Evolutionary conservation across 2,888 invertebrate species (phyloP).

Genomic region (Drosophila tanythrix): DNA sequence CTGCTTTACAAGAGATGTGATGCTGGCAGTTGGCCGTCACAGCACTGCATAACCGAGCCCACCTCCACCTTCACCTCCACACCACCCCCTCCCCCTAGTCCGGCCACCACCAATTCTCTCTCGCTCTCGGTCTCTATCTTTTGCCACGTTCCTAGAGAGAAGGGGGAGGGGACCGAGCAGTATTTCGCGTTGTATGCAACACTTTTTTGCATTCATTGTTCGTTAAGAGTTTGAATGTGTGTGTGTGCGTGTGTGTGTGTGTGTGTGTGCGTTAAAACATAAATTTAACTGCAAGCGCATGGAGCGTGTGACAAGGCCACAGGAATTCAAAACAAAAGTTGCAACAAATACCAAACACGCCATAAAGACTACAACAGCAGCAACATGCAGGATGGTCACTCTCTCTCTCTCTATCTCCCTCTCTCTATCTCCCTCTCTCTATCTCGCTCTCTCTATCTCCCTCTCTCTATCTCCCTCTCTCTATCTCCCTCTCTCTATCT

Average conservation of each 20-base stretch:
- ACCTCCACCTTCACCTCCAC: not conserved
- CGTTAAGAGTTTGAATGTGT: constrained; percentile 57
- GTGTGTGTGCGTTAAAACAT: constrained; percentile 67
- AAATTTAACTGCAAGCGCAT: constrained; percentile 78
- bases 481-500: not conserved
- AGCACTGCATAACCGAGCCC: not conserved
- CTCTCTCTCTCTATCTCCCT: not conserved
- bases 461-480: not conserved
- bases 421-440: no score
- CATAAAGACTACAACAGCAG: constrained; percentile 75
- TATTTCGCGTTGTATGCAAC: constrained; percentile 45
- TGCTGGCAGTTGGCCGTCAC: constrained; percentile 36
- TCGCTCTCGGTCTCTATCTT: not conserved
- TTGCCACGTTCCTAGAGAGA: not conserved
- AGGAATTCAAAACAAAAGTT: constrained; percentile 81
- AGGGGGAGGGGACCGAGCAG: not conserved
- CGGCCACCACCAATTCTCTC: not conserved
- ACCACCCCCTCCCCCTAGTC: not conserved
- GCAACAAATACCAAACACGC: constrained; percentile 81
- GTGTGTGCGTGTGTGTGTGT: constrained; percentile 22
- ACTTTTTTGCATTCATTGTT: constrained; percentile 69
- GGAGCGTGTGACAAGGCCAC: constrained; percentile 80
- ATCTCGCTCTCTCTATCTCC: not conserved
- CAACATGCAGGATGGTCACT: constrained; percentile 59
- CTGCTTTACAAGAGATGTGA: constrained; percentile 61